Percentiles rank a stretch among this genome's conserved stretches.
Evolutionary conservation across 2,888 invertebrate species (phyloP).

Genomic region (Halictus quadricinctus): DNA sequence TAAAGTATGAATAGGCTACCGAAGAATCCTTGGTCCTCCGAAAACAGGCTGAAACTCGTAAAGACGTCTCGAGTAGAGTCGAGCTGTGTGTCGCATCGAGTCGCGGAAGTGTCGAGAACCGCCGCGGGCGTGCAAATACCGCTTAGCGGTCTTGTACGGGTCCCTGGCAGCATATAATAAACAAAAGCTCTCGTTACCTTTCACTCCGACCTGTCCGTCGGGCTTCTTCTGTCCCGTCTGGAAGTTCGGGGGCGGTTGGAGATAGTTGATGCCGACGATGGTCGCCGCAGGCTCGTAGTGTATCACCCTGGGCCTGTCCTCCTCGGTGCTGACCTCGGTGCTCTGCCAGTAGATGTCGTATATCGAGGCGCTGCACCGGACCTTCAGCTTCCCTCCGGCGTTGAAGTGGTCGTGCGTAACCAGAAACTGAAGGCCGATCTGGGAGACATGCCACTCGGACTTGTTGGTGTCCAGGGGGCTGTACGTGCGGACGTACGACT

Average conservation of each 20-base stretch:
- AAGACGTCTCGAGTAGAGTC: background rate
- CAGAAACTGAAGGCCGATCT: slow-evolving; percentile 84
- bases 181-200: slow-evolving; percentile 71
- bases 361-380: slow-evolving; percentile 87
- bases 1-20: background rate
- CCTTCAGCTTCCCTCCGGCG: slow-evolving; percentile 84
- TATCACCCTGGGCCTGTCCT: slow-evolving; percentile 82
- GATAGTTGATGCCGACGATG: slow-evolving; percentile 79
- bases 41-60: background rate
- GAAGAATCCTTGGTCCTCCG: background rate
- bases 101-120: background rate
- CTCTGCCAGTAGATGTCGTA: slow-evolving; percentile 87
- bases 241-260: slow-evolving; percentile 80
- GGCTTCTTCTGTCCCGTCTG: slow-evolving; percentile 81
- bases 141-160: background rate
- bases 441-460: slow-evolving; percentile 83
- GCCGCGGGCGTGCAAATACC: background rate
- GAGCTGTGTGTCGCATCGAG: background rate
- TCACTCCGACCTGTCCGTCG: slow-evolving; percentile 80
- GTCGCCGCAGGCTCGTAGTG: slow-evolving; percentile 77
- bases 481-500: slow-evolving; percentile 74
- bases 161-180: background rate
- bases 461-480: slow-evolving; percentile 77
- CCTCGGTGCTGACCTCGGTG: slow-evolving; percentile 87
- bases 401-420: slow-evolving; percentile 83